phyloP scores from a whole-genome alignment of 1,140 invertebrate species.

The Zaprionus tsacasi region DNA sequence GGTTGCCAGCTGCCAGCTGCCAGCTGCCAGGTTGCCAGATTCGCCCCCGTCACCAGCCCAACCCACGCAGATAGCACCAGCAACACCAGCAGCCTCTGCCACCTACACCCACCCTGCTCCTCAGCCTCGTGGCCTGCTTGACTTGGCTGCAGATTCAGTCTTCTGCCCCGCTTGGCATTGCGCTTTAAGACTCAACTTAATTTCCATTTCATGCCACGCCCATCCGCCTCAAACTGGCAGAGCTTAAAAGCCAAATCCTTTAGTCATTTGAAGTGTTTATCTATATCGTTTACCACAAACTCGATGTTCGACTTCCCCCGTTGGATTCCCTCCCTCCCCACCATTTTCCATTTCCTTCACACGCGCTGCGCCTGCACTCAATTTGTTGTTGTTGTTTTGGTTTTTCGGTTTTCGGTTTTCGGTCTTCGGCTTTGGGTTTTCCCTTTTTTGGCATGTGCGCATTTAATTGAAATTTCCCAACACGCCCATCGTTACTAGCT shows the following conservation, averaged over 20 bases:
- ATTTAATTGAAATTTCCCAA: constrained; percentile 79
- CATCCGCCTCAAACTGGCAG: constrained; percentile 29
- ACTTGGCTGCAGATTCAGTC: not conserved
- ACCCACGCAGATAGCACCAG: not conserved
- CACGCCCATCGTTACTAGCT: constrained; percentile 49
- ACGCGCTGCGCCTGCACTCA: constrained; percentile 20
- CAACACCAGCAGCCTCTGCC: constrained; percentile 4
- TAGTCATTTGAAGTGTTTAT: constrained; percentile 76
- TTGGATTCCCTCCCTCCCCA: constrained; percentile 3
- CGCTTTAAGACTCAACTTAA: constrained; percentile 57
- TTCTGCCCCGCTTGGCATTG: not conserved
- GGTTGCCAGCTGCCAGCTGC: constrained; percentile 63
- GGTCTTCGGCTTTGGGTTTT: constrained; percentile 24
- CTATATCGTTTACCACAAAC: constrained; percentile 71
- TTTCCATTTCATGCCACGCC: constrained; percentile 69
- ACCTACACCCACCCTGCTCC: constrained; percentile 1
- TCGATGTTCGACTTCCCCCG: constrained; percentile 25
- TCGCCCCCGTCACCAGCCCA: not conserved
- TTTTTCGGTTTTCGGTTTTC: constrained; percentile 43
- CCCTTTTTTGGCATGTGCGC: constrained; percentile 74
- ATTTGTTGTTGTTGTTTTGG: constrained; percentile 49
- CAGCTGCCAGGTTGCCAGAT: constrained; percentile 52
- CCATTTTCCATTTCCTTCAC: not conserved
- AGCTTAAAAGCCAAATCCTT: constrained; percentile 64
- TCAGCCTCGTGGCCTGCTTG: not conserved